Evolutionary conservation across 2,888 invertebrate species (phyloP), one percentile per base, ranked within the genome.

Genomic region (Aleiodes testaceus): DNA sequence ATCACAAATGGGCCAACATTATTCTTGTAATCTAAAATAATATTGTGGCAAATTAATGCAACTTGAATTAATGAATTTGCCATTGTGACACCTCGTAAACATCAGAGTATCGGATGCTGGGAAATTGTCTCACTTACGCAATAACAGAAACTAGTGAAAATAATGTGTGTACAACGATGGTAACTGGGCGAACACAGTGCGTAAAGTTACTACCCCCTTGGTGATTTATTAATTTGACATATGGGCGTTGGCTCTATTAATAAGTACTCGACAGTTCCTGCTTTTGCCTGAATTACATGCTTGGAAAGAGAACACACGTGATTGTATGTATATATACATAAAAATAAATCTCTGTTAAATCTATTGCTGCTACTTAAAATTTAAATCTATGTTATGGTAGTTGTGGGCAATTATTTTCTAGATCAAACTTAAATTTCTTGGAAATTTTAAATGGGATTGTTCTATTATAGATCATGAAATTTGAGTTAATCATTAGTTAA

Each of bases 161-260:
- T 36, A 9, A 36, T 36, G 36, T 36, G 36, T 16, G 47, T 14
- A 47, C 16, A 47, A 47, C 47, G 14, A 16, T 47, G 47, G 47
- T 47, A 47, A 47, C 47, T 47, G 16, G 47, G 47, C 47, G 5
- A 47, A 16, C 47, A 47, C 47, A 47, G 14, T 9, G 47, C 16
- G 12, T 16, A 59, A 63, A 66, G 52, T 63, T 47, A 55, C 61
- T 55, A 64, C 44, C 64, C 70, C 53, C 64, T 67, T 44, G 45
- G 66, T 75, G 78, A 78, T 78, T 78, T 77, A 78, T 78, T 77
- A 78, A 78, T 78, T 78, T 77, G 78, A 78, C 77, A 72, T 77
- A 75, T 73, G 69, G 36, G 73, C 70, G 42, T 45, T 18, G 49
- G 73, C 72, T 77, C 76, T 78, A 77, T 78, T 77, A 77, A 78